These are phyloP conservation scores for Anarhynchus alexandrinus DNA, from an alignment of 2,113 vertebrate species.

Conservation along the genomic window DNA sequence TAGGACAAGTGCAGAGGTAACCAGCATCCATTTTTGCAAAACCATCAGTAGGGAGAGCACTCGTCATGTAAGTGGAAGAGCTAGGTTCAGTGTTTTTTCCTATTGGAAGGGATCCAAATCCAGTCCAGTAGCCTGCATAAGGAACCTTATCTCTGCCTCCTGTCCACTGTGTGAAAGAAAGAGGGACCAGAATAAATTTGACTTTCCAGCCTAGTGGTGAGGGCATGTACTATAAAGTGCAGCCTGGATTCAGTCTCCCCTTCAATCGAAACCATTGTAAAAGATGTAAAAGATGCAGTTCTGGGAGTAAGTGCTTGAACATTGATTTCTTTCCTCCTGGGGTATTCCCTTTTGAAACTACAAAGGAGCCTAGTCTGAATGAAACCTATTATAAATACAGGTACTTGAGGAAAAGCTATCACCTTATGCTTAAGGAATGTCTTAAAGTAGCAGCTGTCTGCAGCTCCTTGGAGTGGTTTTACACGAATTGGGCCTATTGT, in stretches of 20 bases:
- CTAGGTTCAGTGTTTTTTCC: fast-evolving
- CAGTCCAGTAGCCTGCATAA: not conserved
- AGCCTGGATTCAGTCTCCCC: not conserved
- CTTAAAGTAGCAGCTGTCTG: not conserved
- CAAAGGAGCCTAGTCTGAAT: not conserved
- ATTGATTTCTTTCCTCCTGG: not conserved
- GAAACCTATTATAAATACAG: not conserved
- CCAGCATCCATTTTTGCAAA: not conserved
- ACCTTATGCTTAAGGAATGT: not conserved
- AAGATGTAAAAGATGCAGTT: not conserved
- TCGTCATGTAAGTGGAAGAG: not conserved
- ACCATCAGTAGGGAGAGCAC: not conserved
- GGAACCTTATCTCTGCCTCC: not conserved
- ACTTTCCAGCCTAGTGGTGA: not conserved
- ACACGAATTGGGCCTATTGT: not conserved
- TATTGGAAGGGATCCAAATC: not conserved
- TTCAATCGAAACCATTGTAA: not conserved
- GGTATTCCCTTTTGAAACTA: not conserved
- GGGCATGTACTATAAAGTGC: not conserved
- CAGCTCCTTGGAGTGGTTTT: not conserved
- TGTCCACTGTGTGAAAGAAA: not conserved
- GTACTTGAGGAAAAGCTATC: not conserved
- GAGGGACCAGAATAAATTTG: not conserved
- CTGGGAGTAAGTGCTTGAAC: not conserved
- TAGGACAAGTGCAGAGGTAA: not conserved